A percentile compares a stretch with the other conserved stretches of the same genome.
These are phyloP conservation scores for Agapornis canus DNA, from an alignment of 2,797 vertebrate genomes.

Conservation along the genomic window DNA sequence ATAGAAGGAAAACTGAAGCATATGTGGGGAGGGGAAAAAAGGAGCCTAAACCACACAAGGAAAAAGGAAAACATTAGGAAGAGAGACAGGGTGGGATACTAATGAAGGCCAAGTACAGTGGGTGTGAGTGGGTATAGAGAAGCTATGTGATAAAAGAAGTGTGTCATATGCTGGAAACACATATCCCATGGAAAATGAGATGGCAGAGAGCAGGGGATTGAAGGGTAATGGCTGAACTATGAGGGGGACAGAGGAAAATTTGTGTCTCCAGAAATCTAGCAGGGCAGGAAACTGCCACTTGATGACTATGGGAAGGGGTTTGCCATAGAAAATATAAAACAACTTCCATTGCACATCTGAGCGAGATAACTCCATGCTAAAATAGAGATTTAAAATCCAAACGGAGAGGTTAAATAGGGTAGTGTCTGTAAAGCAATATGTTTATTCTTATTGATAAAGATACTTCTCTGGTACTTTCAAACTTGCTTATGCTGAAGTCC, in stretches of 20 bases:
- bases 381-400: not conserved
- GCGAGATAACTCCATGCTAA: not conserved
- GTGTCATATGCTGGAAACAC: not conserved
- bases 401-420: not conserved
- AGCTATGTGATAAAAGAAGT: not conserved
- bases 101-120: not conserved
- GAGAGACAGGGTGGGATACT: not conserved
- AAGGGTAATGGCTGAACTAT: not conserved
- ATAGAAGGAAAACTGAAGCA: constrained; percentile 7
- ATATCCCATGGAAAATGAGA: not conserved
- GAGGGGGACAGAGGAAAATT: not conserved
- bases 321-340: not conserved
- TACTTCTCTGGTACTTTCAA: not conserved
- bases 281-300: not conserved
- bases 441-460: not conserved
- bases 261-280: not conserved
- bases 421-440: not conserved
- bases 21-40: rapidly evolving
- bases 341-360: not conserved
- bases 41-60: not conserved
- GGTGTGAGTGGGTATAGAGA: not conserved
- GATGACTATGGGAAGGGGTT: not conserved
- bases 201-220: not conserved
- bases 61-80: not conserved
- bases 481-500: not conserved